Percentiles rank a stretch among this genome's conserved stretches.
phyloP scores from a whole-genome alignment of 2,888 invertebrate species.

The Meloe dianella region DNA sequence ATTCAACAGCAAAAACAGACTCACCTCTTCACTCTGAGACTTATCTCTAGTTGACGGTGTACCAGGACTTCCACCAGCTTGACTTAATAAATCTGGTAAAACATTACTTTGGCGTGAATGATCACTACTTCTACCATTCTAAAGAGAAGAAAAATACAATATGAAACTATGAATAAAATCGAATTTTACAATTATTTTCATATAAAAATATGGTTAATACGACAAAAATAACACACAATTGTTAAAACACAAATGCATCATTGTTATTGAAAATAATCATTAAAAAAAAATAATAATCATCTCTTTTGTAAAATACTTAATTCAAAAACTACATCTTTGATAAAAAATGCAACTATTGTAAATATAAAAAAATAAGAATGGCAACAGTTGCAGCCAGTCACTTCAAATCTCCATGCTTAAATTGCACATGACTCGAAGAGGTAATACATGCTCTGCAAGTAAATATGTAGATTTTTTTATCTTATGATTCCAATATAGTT shows the following conservation, averaged over 20 bases:
- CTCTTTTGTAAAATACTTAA: neutral
- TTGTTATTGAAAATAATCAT: neutral
- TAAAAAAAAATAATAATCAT: neutral
- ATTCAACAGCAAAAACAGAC: neutral
- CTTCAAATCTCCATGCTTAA: conserved; percentile 50
- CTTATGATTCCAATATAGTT: conserved; percentile 13
- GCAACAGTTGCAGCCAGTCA: conserved; percentile 58
- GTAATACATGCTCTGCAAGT: conserved; percentile 44
- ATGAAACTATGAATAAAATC: neutral
- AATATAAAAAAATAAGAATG: conserved; percentile 46
- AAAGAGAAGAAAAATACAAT: conserved; percentile 29
- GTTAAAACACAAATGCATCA: conserved; percentile 9
- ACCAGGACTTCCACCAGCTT: conserved; percentile 78
- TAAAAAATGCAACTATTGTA: conserved; percentile 37
- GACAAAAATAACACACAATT: conserved; percentile 2
- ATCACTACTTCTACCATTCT: conserved; percentile 61
- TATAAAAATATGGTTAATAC: neutral
- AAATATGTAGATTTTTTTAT: conserved; percentile 19
- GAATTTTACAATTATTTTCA: neutral
- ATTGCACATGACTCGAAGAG: conserved; percentile 36
- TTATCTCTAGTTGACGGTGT: conserved; percentile 90
- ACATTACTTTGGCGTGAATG: conserved; percentile 89
- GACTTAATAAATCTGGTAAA: conserved; percentile 92
- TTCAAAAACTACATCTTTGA: neutral
- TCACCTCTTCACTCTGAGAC: conserved; percentile 93